Evolutionary conservation across 2,888 invertebrate species (phyloP), one percentile per base, ranked within the genome.

Genomic region (Therioaphis trifolii): DNA sequence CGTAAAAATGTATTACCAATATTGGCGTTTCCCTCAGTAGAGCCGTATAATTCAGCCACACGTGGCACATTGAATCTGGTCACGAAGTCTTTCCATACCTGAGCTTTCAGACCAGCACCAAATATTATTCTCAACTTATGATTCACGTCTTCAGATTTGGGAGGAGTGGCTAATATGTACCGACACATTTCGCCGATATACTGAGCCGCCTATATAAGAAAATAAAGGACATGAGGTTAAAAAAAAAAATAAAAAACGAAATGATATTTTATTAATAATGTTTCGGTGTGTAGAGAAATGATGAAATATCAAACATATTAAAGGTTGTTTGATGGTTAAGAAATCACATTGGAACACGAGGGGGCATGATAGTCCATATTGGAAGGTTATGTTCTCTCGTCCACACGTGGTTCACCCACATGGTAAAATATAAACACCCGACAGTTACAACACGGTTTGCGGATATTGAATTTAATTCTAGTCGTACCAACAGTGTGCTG

Each of bases 21-120:
- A 88, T 97, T 99, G 49, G 98, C 97, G 88, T 99, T 99, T 77
- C 98, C 98, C 90, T 99, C 99, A 0, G 99, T 99, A 3, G 98
- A 95, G 14, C 98, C 99, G 89, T 99, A 99, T 87, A 99, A 93
- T 89, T 99, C 99, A 79, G 94, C 95, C 87, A 99, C 94, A 87
- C 93, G 91, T 52, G 92, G 91, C 84, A 96, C 93, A 88, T 93
- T 92, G 89, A 94, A 95, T 82, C 93, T 92, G 84, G 94, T 92
- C 1, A 94, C 93, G 88, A 99, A 98, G 87, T 94, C 92, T 85
- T 93, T 91, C 99, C 99, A 99, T 87, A 99, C 96, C 89, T 97
- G 96, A 2, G 96, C 94, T 61, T 96, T 91, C 88, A 99, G 91
- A 2, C 99, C 99, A 89, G 99, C 99, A 85, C 99, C 99, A 87